These are phyloP conservation scores for Pampus argenteus DNA, from an alignment of 2,797 vertebrate species.

Conservation along the genomic window DNA sequence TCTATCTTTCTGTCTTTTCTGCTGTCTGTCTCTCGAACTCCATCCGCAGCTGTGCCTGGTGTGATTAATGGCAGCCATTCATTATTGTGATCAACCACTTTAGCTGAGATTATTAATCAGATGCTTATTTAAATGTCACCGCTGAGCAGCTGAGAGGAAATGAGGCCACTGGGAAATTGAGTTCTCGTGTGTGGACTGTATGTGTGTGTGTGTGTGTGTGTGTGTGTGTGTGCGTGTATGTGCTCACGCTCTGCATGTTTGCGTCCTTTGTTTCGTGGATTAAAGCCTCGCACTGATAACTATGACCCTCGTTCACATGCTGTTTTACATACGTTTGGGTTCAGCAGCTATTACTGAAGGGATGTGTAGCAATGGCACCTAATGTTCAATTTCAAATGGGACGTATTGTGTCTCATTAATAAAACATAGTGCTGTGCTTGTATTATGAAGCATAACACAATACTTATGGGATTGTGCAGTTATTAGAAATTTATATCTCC, in stretches of 20 bases:
- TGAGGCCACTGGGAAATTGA: slow-evolving; percentile 76
- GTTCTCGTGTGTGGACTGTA: slow-evolving; percentile 50
- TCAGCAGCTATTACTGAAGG: slow-evolving; percentile 40
- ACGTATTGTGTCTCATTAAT: slow-evolving; percentile 67
- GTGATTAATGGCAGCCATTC: slow-evolving; percentile 83
- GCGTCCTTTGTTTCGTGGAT: slow-evolving; percentile 33
- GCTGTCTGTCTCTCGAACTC: slow-evolving; percentile 36
- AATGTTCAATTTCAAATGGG: slow-evolving; percentile 51
- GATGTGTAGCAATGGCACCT: slow-evolving; percentile 33
- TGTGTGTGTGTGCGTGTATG: slow-evolving; percentile 41
- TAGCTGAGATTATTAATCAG: slow-evolving; percentile 84
- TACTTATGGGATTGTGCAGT: slow-evolving; percentile 50
- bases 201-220: slow-evolving; percentile 15
- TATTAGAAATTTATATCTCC: slow-evolving; percentile 55
- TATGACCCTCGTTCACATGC: slow-evolving; percentile 42
- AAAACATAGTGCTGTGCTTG: slow-evolving; percentile 56
- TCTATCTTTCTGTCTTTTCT: slow-evolving; percentile 24
- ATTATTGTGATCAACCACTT: slow-evolving; percentile 85
- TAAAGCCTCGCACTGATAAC: slow-evolving; percentile 44
- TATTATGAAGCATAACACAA: slow-evolving; percentile 50
- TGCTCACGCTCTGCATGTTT: slow-evolving; percentile 15
- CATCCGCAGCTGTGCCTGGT: slow-evolving; percentile 60
- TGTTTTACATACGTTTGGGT: slow-evolving; percentile 39
- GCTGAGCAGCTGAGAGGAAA: slow-evolving; percentile 70
- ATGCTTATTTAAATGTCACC: slow-evolving; percentile 84